A percentile compares a stretch with the other conserved stretches of the same genome.
These are phyloP conservation scores for Morinoia aosen DNA, from an alignment of 2,888 invertebrate species.

Conservation along the genomic window DNA sequence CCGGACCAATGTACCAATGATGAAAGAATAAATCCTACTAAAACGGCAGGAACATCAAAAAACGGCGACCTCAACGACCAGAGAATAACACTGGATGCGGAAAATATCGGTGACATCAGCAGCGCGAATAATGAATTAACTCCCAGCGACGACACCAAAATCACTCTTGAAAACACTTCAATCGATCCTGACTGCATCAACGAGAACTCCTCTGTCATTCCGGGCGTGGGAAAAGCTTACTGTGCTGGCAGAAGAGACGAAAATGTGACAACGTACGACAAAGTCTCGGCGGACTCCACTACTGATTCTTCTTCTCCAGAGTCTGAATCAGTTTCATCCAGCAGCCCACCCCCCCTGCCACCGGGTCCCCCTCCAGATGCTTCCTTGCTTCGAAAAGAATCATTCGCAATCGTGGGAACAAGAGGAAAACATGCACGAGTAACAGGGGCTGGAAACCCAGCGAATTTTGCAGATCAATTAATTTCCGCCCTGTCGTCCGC, in stretches of 20 bases:
- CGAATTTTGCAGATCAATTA: background rate
- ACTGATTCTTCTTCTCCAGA: background rate
- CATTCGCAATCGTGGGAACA: background rate
- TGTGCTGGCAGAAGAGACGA: background rate
- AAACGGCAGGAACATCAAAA: background rate
- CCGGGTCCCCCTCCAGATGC: background rate
- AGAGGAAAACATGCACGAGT: background rate
- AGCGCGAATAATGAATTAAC: background rate
- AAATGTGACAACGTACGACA: background rate
- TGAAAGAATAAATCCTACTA: background rate
- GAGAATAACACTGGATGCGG: background rate
- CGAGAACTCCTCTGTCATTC: background rate
- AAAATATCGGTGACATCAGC: background rate
- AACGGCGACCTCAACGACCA: background rate
- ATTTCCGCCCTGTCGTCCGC: background rate
- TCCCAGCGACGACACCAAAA: background rate
- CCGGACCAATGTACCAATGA: background rate
- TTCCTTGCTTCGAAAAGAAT: background rate
- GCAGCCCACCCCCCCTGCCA: background rate
- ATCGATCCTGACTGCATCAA: background rate
- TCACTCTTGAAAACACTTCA: background rate
- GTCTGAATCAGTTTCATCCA: background rate
- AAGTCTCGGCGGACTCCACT: background rate
- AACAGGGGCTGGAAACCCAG: background rate
- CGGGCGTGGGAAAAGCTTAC: background rate